phyloP scores from a whole-genome alignment of 2,797 vertebrate genomes.

The Haliaeetus albicilla region DNA sequence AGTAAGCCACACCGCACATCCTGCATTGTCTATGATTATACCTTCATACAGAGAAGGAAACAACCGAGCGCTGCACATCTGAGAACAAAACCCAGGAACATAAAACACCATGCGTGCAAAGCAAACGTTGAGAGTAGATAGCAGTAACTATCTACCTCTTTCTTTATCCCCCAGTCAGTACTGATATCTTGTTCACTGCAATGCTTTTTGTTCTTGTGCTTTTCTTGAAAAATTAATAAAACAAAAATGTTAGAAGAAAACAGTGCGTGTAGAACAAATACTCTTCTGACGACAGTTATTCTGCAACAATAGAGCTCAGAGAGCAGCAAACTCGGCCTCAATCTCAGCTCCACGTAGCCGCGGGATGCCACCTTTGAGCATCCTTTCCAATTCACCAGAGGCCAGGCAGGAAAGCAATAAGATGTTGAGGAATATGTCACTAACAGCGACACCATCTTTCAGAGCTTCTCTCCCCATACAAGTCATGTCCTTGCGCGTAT shows the following conservation, averaged over 20 bases:
- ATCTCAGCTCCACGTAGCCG: neutral
- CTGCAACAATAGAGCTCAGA: neutral
- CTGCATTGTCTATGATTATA: neutral
- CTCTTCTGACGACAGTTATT: neutral
- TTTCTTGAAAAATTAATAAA: constrained; percentile 52
- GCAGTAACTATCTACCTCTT: neutral
- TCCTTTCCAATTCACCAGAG: neutral
- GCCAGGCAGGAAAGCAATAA: neutral
- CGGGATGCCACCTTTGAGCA: neutral
- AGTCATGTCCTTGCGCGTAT: neutral
- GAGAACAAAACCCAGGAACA: neutral
- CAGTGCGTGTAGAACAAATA: neutral
- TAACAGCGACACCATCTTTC: neutral
- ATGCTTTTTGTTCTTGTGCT: neutral
- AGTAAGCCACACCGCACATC: neutral
- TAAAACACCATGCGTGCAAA: neutral
- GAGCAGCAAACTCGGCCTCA: neutral
- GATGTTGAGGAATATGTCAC: neutral
- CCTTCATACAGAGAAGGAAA: neutral
- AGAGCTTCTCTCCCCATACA: neutral
- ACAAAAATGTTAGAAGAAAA: neutral
- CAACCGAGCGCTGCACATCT: neutral
- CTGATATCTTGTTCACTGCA: neutral
- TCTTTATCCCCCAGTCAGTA: neutral
- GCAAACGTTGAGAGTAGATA: neutral